Conservation (phyloP, 2,797 vertebrate species). For the Rhynchonycteris naso region DNA sequence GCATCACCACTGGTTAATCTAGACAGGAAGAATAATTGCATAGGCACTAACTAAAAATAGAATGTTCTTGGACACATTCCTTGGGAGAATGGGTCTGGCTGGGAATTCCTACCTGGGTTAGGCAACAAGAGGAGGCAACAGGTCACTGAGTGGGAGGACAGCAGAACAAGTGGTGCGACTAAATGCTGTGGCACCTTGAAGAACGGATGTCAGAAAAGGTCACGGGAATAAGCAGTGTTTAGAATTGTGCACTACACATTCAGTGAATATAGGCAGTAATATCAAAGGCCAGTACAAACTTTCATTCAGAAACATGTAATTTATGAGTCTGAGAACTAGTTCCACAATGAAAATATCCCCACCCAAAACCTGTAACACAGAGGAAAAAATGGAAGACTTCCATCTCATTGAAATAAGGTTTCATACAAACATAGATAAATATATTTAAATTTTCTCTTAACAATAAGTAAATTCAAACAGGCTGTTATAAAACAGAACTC, state of each 20-base stretch:
- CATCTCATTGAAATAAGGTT: conserved; percentile 77
- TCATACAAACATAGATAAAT: conserved; percentile 89
- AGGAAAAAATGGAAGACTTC: conserved; percentile 55
- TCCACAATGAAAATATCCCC: conserved; percentile 46
- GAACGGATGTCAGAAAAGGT: neutral
- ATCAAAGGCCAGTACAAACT: conserved; percentile 38
- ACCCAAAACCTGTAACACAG: conserved; percentile 1
- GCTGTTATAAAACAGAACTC: conserved; percentile 83
- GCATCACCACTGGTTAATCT: conserved; percentile 34
- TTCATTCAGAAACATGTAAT: conserved; percentile 49
- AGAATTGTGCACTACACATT: neutral
- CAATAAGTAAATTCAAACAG: conserved; percentile 81
- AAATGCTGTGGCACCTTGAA: neutral
- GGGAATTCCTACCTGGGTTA: conserved; percentile 48
- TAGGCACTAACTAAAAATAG: conserved; percentile 44
- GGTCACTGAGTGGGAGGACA: neutral
- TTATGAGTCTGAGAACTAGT: conserved; percentile 44
- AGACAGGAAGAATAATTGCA: conserved; percentile 45
- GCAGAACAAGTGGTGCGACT: conserved; percentile 1
- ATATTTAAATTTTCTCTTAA: conserved; percentile 86
- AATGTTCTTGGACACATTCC: conserved; percentile 42
- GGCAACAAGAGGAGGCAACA: neutral
- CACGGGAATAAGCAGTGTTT: neutral
- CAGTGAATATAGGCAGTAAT: neutral
- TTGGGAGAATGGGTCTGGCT: neutral